Base-by-base conservation (phyloP, 2,113 vertebrate genomes). In the Beaufortia kweichowensis region DNA sequence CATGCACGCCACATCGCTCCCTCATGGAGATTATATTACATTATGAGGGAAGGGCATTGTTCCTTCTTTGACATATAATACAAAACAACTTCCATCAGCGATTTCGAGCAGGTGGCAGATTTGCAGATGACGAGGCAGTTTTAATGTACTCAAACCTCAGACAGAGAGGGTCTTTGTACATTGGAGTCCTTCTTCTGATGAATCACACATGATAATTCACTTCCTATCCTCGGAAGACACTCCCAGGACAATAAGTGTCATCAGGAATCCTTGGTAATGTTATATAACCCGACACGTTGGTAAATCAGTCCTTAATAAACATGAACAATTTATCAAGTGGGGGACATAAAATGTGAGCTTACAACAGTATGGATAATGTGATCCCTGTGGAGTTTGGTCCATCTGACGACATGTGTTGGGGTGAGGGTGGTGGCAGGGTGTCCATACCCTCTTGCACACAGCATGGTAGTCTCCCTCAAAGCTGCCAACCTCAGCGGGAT, bases 101-200 rank as follows among this genome's bases (percentile, higher is more conserved):
- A 35, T 74, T 70, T 63, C 17, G 48, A 67, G 74, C 73, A 82
- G 82, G 78, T 82, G 76, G 76, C 77, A 31, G 43, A 80, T 57
- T 65, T 57, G 60, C 62, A 75, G 43, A 65, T 50, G 26, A 79
- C 29, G 29, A 15, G 55, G 65, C 63, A 59, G 41, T 41, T 81
- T 77, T 67, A 29, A 56, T 61, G 59, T 28, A 43, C 21, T 41
- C n/a, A 55, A 60, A 31, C 23, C 28, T 24, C 53, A 48, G 41
- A 71, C 79, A 72, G 53, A 67, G 41, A 81, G 41, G 72, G 29
- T 26, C 55, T 29, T 24, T 31, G 28, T 41, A 43, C 4, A 63
- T 29, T 17, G 28, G 57, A 64, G 29, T 43, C 14, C 19, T 67
- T 67, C 62, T 56, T 69, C 60, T n/a, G 56, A 62, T 61, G 57